Conservation (phyloP, 1,140 invertebrate genomes). For the Philotrypesis tridentata region DNA sequence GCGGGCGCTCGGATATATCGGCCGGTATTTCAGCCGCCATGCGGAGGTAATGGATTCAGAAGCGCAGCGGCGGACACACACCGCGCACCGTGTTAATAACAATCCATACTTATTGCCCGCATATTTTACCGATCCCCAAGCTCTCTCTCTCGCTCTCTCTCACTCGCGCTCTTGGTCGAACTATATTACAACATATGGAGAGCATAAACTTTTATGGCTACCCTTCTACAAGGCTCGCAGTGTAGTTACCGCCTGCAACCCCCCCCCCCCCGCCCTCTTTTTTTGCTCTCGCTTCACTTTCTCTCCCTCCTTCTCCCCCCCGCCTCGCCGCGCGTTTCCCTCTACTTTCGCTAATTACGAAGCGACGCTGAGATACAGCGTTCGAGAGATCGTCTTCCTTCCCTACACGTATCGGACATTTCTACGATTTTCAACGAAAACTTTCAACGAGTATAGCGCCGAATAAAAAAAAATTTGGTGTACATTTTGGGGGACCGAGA, state of each 20-base stretch:
- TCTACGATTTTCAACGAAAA: no score
- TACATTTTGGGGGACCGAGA: no score
- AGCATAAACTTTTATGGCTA: slow-evolving; percentile 75
- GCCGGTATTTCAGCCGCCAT: slow-evolving; percentile 74
- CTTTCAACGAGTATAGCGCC: no score
- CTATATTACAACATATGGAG: slow-evolving; percentile 76
- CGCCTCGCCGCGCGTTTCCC: no score
- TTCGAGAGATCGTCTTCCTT: not conserved
- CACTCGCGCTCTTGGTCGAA: slow-evolving; percentile 69
- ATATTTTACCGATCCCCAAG: slow-evolving; percentile 75
- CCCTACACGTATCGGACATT: no score
- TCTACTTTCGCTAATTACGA: no score
- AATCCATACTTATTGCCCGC: slow-evolving; percentile 75
- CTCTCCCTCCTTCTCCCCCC: no score
- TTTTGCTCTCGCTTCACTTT: slow-evolving; percentile 52
- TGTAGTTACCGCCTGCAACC: slow-evolving; percentile 45
- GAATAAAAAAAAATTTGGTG: no score
- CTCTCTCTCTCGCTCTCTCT: slow-evolving; percentile 69
- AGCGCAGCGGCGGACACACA: slow-evolving; percentile 63
- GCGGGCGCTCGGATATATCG: slow-evolving; percentile 67
- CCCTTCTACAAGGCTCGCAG: slow-evolving; percentile 65
- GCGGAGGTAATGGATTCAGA: slow-evolving; percentile 75
- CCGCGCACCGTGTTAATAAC: slow-evolving; percentile 73
- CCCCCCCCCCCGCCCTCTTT: no score
- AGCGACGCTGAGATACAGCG: slow-evolving; percentile 53